Percentiles rank a stretch among this genome's conserved stretches.
Evolutionary conservation across 1,140 invertebrate species (phyloP).

Genomic region (Caenorhabditis remanei): DNA sequence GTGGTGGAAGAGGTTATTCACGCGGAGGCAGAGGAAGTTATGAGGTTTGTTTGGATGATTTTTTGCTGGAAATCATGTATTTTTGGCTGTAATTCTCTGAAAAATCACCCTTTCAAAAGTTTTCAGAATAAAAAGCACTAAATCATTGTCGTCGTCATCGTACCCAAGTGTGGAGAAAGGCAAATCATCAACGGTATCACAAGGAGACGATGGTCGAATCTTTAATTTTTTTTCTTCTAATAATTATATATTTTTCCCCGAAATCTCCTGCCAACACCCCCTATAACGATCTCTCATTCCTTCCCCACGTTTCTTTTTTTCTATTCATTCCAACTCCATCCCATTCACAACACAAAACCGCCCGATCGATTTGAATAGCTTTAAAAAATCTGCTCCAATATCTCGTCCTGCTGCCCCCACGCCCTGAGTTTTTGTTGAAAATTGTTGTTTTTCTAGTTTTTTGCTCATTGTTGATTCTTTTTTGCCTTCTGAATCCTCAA

Average conservation of each 20-base stretch:
- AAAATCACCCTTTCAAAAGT: not conserved
- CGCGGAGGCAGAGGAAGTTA: constrained; percentile 20
- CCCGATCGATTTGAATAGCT: too few relatives aligned
- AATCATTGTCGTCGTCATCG: not conserved
- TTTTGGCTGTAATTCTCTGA: too few relatives aligned
- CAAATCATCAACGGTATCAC: not conserved
- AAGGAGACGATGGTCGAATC: not conserved
- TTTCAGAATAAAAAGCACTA: constrained; percentile 38
- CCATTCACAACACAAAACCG: too few relatives aligned
- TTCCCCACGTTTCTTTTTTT: too few relatives aligned
- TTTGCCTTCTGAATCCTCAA: not conserved
- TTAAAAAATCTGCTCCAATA: constrained; percentile 6
- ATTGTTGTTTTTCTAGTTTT: constrained; percentile 26
- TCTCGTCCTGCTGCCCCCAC: not conserved
- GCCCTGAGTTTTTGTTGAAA: constrained; percentile 22
- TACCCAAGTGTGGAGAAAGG: not conserved
- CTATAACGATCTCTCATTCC: too few relatives aligned
- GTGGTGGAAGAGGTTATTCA: not conserved
- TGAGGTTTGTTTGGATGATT: not conserved
- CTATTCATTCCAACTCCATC: too few relatives aligned
- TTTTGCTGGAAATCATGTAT: not conserved
- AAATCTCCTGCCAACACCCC: too few relatives aligned
- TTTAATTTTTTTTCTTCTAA: not conserved
- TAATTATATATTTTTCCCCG: too few relatives aligned
- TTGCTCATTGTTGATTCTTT: constrained; percentile 3